A percentile compares a stretch with the other conserved stretches of the same genome.
These are phyloP conservation scores for Leguminivora glycinivorella DNA, from an alignment of 1,140 invertebrate species.

Conservation along the genomic window DNA sequence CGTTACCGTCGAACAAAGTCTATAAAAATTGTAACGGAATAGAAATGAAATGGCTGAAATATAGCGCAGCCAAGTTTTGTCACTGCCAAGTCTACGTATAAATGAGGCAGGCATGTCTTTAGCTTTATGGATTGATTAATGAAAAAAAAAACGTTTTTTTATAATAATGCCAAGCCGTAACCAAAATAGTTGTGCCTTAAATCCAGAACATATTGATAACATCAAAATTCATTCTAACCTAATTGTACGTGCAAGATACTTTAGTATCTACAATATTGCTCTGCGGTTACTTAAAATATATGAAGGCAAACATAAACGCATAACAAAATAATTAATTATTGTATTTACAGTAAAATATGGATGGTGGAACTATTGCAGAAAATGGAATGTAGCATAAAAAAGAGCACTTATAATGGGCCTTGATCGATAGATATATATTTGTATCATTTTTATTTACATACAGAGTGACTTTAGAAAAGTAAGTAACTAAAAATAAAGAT, in stretches of 20 bases:
- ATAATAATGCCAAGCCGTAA: neutral
- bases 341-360: conserved; percentile 34
- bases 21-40: too few relatives aligned
- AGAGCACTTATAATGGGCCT: neutral
- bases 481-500: too few relatives aligned
- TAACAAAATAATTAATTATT: conserved; percentile 33
- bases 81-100: too few relatives aligned
- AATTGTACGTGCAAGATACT: conserved; percentile 14
- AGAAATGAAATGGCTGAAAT: too few relatives aligned
- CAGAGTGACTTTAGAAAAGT: too few relatives aligned
- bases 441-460: too few relatives aligned
- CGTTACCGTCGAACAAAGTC: too few relatives aligned
- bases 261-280: conserved; percentile 38
- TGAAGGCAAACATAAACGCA: conserved; percentile 42
- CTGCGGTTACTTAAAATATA: conserved; percentile 40
- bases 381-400: conserved; percentile 42
- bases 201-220: neutral
- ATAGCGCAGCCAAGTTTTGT: too few relatives aligned
- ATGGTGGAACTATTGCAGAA: conserved; percentile 43
- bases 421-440: neutral
- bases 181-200: neutral
- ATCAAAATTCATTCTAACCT: conserved; percentile 7
- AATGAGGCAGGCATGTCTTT: too few relatives aligned
- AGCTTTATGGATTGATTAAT: too few relatives aligned
- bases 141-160: neutral